Conservation (phyloP, 2,797 vertebrate genomes). For the Lepilemur septentrionalis region DNA sequence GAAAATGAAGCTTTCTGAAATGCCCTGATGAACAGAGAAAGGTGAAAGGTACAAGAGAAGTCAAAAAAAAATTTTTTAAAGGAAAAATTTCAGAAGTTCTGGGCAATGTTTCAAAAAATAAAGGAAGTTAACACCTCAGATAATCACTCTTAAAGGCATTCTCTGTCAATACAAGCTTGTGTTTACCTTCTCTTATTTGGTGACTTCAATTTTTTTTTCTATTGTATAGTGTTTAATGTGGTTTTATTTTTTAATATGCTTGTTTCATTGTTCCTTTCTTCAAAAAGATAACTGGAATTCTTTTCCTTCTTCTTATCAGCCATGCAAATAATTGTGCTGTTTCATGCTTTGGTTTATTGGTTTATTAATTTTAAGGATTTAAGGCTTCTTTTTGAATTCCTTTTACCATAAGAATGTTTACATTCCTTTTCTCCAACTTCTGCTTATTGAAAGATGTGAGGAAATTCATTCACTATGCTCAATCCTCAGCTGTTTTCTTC, state of each 20-base stretch:
- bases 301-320: conserved; percentile 42
- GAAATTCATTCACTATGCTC: conserved; percentile 30
- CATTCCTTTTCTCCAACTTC: conserved; percentile 53
- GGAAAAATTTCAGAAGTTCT: not conserved
- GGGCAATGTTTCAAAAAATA: not conserved
- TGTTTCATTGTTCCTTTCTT: conserved; percentile 54
- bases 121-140: not conserved
- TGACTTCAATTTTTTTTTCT: not conserved
- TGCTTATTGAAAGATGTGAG: conserved; percentile 44
- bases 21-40: not conserved
- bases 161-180: not conserved
- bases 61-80: not conserved
- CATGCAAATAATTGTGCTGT: conserved; percentile 28
- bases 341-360: conserved; percentile 37
- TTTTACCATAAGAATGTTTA: conserved; percentile 63
- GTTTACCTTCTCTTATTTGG: not conserved
- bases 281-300: conserved; percentile 37
- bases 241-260: conserved; percentile 23
- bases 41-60: not conserved
- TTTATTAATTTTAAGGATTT: conserved; percentile 58
- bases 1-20: not conserved
- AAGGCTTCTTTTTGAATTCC: conserved; percentile 52
- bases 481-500: conserved; percentile 50
- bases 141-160: not conserved
- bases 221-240: not conserved